Base-by-base conservation (phyloP, 2,113 vertebrate genomes). In the Gavialis gangeticus region DNA sequence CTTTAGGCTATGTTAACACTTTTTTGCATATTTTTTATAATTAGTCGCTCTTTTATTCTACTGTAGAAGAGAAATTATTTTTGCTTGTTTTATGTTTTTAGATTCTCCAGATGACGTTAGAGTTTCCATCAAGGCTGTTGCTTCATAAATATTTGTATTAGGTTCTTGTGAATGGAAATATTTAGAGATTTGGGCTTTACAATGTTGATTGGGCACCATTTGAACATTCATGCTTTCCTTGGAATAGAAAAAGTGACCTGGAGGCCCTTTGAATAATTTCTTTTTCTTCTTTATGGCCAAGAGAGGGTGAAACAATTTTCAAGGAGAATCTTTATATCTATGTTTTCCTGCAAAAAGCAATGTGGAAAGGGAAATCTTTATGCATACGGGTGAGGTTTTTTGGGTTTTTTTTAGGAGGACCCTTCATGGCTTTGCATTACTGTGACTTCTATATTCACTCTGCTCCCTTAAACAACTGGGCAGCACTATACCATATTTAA, bases 11-110 rank as follows among this genome's bases (percentile, higher is more conserved):
- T 57, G 57, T 85, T 84, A 91, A 77, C 84, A 71, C 67, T 46
- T 89, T 83, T 96, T 96, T 94, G 60, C 91, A 87, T 91, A 22
- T 21, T 81, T 95, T 94, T 92, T 82, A 16, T 92, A 24, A 79
- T 89, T 58, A 89, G 12, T 79, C 71, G 63, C 17, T 46, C 56
- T 90, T 77, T 59, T 80, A 81, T 85, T 89, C 56, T 22, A 34
- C 56, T 63, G 46, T 10, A 59, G n/a, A 85, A 78, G 54, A 9
- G 13, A 46, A 55, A 77, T 46, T 46, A 46, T 46, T 46, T 9
- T 46, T 46, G 46, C 46, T 46, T 46, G 46, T 9, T 46, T 46
- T 46, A 5, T 46, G 25, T 92, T 84, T 58, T 79, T 46, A 84
- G 66, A 28, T 57, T 25, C 16, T 90, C 7, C 56, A 88, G 75